Evolutionary conservation across 2,113 vertebrate species (phyloP), one percentile per base, ranked within the genome.

Genomic region (Menura novaehollandiae): DNA sequence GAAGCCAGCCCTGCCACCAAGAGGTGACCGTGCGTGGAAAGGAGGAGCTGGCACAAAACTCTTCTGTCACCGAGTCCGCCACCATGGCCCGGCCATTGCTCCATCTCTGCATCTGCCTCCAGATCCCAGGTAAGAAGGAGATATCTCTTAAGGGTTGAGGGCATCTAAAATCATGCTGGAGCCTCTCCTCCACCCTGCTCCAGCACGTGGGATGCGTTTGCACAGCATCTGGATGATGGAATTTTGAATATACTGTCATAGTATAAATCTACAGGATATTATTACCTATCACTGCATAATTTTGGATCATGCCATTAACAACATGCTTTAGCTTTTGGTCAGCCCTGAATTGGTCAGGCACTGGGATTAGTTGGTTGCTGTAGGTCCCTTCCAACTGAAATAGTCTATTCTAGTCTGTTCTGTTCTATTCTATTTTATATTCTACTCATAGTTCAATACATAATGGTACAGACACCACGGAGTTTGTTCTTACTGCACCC

Each of bases 121-220:
- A 93, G 43, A 66, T 95, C 76, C 76, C 84, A 97, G 96, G 96
- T 96, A 96, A 96, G 95, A 83, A 14, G 73, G n/a, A 49, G 8
- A 5, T 0, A 0, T 51, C 52, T 78, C 55, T 41, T 24, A 26
- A 47, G 75, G 52, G 60, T 27, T 72, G 52, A 78, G 82, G 39
- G 74, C 44, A 39, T 9, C 52, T 76, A 32, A 91, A 83, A 41
- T 7, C 27, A 0, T 26, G 11, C 37, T 79, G 53, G 62, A 93
- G 18, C 62, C 35, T 88, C 53, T 76, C n/a, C 37, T 62, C 32
- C 37, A 30, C 11, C 15, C 21, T 0, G 2, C 18, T 77, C 13
- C n/a, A 43, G 58, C 68, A 44, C 0, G 0, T 58, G 53, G 37
- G 23, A 18, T 41, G 49, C 0, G 0, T 62, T 66, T 66, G 46